Conservation (phyloP, 2,888 invertebrate species). For the Linnaemya tessellans region DNA sequence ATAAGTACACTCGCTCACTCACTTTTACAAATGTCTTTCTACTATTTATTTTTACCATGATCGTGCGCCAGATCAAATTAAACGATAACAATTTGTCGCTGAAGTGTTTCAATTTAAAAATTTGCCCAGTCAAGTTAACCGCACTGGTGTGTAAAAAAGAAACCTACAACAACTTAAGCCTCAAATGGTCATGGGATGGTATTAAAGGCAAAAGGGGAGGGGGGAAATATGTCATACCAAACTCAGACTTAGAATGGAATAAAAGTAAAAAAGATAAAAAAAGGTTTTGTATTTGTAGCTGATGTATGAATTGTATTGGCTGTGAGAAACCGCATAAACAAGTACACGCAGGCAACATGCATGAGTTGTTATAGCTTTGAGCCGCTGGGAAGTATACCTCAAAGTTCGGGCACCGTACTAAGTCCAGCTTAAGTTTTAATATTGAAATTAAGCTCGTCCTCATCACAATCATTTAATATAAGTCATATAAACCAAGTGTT, state of each 20-base stretch:
- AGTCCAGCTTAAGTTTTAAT: too few species aligned
- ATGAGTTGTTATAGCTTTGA: slow-evolving; percentile 41
- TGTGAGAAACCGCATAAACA: slow-evolving; percentile 44
- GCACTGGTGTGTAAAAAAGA: slow-evolving; percentile 39
- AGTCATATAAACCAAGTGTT: too few species aligned
- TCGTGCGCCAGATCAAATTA: slow-evolving; percentile 83
- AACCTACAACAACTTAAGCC: slow-evolving; percentile 51
- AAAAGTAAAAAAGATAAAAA: slow-evolving; percentile 32
- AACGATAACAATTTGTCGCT: slow-evolving; percentile 83
- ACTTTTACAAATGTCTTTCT: slow-evolving; percentile 43
- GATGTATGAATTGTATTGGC: slow-evolving; percentile 41
- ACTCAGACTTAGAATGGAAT: slow-evolving; percentile 57
- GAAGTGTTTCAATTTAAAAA: slow-evolving; percentile 83
- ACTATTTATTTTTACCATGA: slow-evolving; percentile 75
- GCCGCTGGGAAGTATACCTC: slow-evolving; percentile 44
- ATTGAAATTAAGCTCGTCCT: too few species aligned
- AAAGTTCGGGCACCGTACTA: too few species aligned
- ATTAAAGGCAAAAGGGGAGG: slow-evolving; percentile 3
- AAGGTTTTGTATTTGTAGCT: slow-evolving; percentile 58
- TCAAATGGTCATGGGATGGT: slow-evolving; percentile 45
- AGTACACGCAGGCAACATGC: slow-evolving; percentile 48
- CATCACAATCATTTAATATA: too few species aligned
- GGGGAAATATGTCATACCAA: slow-evolving; percentile 64
- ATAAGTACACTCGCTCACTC: slow-evolving; percentile 29
- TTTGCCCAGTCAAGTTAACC: slow-evolving; percentile 71